phyloP scores from a whole-genome alignment of 92 coral and sea anemone species.

The Epizoanthus rinbou region DNA sequence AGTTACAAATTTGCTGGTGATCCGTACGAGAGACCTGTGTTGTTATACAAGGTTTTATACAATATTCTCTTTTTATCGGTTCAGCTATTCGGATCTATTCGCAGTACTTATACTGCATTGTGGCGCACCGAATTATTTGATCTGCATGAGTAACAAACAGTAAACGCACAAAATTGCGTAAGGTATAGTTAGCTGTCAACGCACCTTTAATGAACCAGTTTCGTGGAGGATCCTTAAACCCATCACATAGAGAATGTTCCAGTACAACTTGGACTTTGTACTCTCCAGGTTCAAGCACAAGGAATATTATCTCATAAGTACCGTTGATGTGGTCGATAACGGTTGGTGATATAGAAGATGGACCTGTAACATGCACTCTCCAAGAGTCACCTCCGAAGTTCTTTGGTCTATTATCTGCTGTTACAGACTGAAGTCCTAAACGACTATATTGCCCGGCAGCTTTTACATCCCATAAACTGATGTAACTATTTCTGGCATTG shows the following conservation, averaged over 20 bases:
- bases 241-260: slow-evolving; percentile 88
- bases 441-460: slow-evolving; percentile 90
- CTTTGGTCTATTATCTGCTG: slow-evolving; percentile 64
- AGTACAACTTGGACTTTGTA: slow-evolving; percentile 62
- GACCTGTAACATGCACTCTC: slow-evolving; percentile 78
- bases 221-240: slow-evolving; percentile 83
- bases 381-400: slow-evolving; percentile 87
- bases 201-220: slow-evolving; percentile 87
- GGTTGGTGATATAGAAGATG: slow-evolving; percentile 79
- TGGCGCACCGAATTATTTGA: too few relatives aligned
- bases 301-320: slow-evolving; percentile 86
- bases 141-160: too few relatives aligned
- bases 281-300: slow-evolving; percentile 85
- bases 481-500: slow-evolving; percentile 65
- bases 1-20: too few relatives aligned
- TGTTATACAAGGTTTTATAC: too few relatives aligned
- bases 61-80: too few relatives aligned
- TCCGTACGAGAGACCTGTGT: too few relatives aligned
- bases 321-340: slow-evolving; percentile 91
- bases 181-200: neutral
- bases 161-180: too few relatives aligned
- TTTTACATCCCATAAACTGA: slow-evolving; percentile 67
- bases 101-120: too few relatives aligned
- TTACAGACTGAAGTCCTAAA: slow-evolving; percentile 72
- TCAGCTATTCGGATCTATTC: too few relatives aligned